These are phyloP conservation scores for Acanthopagrus latus DNA, from an alignment of 2,797 vertebrate genomes.

Conservation along the genomic window DNA sequence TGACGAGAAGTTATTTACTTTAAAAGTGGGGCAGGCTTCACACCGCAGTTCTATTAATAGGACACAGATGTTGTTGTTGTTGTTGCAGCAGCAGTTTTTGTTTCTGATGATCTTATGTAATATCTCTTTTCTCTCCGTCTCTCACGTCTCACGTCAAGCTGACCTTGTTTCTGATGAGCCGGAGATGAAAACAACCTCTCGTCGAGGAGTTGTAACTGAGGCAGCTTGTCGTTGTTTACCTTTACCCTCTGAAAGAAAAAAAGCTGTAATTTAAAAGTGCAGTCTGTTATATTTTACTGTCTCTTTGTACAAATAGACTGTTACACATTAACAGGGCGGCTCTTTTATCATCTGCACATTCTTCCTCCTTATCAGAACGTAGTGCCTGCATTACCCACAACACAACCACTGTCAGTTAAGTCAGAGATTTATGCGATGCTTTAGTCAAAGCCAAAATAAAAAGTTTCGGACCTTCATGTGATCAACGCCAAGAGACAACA, in stretches of 20 bases:
- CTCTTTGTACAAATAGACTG: background rate
- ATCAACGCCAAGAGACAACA: too few species aligned
- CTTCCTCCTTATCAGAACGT: background rate
- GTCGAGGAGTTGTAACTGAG: constrained; percentile 7
- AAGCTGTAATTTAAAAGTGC: background rate
- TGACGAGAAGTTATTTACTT: constrained; percentile 25
- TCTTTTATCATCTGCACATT: background rate
- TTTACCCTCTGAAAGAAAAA: background rate
- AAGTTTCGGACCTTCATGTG: too few species aligned
- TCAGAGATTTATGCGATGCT: background rate
- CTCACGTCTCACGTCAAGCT: background rate
- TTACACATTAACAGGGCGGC: background rate
- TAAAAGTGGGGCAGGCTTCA: constrained; percentile 30
- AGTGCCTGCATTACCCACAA: background rate
- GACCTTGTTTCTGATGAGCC: constrained; percentile 12
- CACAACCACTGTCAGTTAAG: background rate
- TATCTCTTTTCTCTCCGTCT: constrained; percentile 13
- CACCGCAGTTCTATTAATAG: constrained; percentile 32
- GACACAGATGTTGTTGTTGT: constrained; percentile 37
- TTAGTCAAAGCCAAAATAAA: too few species aligned
- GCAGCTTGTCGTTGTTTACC: background rate
- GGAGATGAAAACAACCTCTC: constrained; percentile 18
- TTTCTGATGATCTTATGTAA: constrained; percentile 47
- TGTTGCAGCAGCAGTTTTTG: constrained; percentile 34
- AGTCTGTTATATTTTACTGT: background rate